Evolutionary conservation across 23 tunicate genomes (phyloP), one percentile per base, ranked within the genome.

Genomic region (Diplosoma virens): DNA sequence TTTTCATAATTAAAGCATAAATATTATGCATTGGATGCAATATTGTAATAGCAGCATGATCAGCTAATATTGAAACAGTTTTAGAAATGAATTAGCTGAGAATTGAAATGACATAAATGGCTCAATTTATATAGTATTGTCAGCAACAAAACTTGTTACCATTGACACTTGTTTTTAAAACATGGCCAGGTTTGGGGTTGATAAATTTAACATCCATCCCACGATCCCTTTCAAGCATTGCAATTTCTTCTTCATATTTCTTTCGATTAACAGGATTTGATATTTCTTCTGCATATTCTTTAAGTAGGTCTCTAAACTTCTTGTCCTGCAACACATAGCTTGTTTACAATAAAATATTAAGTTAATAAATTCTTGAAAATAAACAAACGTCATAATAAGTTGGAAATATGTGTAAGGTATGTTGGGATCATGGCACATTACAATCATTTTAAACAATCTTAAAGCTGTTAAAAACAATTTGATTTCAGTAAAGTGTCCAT

Each of bases 131-230:
- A 56, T 5, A 56, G 20, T 56, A 21, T 56, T 21, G 16, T 45
- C 11, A 16, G 52, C 52, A n/a, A n/a, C 52, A 11, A 14, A 56
- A 56, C 25, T 18, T 14, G 0, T 73, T 47, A 55, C 96, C 96
- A 89, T 89, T 60, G 18, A 73, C 47, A 46, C 84, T 92, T 5
- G 92, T 92, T 69, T 92, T 92, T 27, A 92, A 58, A 41, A 92
- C 97, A 81, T 92, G 90, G 4, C 97, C 91, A 1, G 97, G 87
- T 1, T 70, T 80, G 28, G 97, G 97, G 25, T 80, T 61, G 53
- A 92, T 85, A 58, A 92, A 92, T 33, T 92, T 92, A 17, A 92
- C 97, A 63, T 92, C 84, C 78, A 82, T 85, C 31, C 97, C 97
- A 27, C 92, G 59, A 21, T 85, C 87, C 25, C 75, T 79, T 47